Evolutionary conservation across 2,797 vertebrate genomes (phyloP).

Genomic region (Enteromius radiatus): DNA sequence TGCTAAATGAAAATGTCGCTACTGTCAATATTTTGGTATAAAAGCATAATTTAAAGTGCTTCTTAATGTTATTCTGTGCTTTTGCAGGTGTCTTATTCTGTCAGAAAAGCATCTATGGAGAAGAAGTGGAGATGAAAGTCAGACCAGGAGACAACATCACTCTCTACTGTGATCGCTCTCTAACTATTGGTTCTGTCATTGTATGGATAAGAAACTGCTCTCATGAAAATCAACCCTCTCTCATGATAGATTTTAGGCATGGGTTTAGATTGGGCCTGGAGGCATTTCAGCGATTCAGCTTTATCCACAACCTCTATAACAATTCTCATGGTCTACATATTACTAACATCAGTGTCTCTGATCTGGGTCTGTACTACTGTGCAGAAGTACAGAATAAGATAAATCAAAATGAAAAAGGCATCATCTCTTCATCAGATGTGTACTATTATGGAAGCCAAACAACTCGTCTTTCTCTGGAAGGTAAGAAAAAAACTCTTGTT

Average conservation of each 20-base stretch:
- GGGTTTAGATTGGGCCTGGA: neutral
- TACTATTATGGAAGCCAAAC: neutral
- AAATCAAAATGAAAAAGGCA: neutral
- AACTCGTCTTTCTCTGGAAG: constrained; percentile 19
- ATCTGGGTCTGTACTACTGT: constrained; percentile 62
- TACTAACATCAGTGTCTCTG: constrained; percentile 46
- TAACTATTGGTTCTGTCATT: neutral
- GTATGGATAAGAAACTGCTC: neutral
- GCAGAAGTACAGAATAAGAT: neutral
- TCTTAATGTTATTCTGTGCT: neutral
- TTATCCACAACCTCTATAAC: neutral
- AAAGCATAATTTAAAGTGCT: neutral
- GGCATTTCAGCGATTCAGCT: neutral
- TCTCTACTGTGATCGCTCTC: too few relatives aligned
- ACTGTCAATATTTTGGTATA: neutral
- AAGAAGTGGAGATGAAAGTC: constrained; percentile 30
- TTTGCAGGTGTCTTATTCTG: constrained; percentile 39
- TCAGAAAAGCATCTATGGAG: constrained; percentile 20
- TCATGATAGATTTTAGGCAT: neutral
- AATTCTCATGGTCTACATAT: constrained; percentile 44
- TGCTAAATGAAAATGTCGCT: neutral
- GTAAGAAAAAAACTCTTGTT: neutral
- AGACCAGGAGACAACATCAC: too few relatives aligned
- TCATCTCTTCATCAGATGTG: fast-evolving
- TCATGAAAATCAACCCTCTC: neutral